These are phyloP conservation scores for Dynastes grantii DNA, from an alignment of 2,888 invertebrate species.

Conservation along the genomic window DNA sequence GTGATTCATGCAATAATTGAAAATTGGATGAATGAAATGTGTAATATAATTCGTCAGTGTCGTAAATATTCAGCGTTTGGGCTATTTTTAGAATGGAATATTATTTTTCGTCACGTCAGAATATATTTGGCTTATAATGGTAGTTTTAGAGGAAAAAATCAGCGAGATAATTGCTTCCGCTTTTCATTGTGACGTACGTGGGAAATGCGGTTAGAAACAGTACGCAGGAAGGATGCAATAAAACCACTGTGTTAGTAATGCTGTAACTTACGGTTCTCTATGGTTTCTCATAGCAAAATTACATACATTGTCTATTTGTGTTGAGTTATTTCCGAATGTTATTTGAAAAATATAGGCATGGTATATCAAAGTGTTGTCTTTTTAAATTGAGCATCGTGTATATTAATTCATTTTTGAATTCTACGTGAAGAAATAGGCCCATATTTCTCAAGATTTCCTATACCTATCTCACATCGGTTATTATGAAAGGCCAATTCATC, in stretches of 20 bases:
- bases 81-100: background rate
- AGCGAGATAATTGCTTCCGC: conserved; percentile 4
- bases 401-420: no score
- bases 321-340: background rate
- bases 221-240: background rate
- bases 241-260: background rate
- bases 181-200: background rate
- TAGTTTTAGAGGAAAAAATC: background rate
- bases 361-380: no score
- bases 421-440: no score
- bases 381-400: no score
- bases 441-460: no score
- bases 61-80: background rate
- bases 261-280: no score
- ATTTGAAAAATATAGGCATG: no score
- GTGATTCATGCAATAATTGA: conserved; percentile 20
- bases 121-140: no score
- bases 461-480: no score
- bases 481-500: no score
- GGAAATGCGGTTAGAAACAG: background rate
- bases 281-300: no score
- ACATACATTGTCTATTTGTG: background rate
- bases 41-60: background rate
- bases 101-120: background rate
- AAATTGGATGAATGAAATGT: conserved; percentile 3